A percentile compares a stretch with the other conserved stretches of the same genome.
Conservation (phyloP, 2,113 vertebrate species). For the Ursus arctos region DNA sequence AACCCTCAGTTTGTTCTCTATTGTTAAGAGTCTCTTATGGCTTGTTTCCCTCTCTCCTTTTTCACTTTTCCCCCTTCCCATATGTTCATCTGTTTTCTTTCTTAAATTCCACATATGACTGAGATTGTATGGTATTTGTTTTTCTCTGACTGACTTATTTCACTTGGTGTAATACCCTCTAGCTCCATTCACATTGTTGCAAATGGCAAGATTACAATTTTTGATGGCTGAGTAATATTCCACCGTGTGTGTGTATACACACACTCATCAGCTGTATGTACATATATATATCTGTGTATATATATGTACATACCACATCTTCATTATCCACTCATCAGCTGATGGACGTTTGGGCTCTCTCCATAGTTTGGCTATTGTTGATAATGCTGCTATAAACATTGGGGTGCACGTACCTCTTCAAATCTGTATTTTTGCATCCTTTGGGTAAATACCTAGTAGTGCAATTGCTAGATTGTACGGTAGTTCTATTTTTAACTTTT, state of each 20-base stretch:
- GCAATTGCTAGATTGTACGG: not conserved
- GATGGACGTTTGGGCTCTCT: not conserved
- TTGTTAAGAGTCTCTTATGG: not conserved
- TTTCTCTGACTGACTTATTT: not conserved
- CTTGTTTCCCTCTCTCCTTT: not conserved
- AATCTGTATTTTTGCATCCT: not conserved
- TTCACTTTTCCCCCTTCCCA: not conserved
- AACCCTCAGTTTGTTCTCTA: not conserved
- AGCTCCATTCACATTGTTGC: not conserved
- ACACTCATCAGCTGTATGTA: too few species aligned
- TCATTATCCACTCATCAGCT: not conserved
- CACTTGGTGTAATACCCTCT: not conserved
- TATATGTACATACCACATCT: not conserved
- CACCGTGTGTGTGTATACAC: not conserved
- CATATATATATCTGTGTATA: too few species aligned
- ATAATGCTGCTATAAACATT: not conserved
- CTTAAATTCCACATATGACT: not conserved
- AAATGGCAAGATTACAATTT: not conserved
- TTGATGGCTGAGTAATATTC: not conserved
- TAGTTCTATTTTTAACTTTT: not conserved
- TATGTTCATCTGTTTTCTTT: not conserved
- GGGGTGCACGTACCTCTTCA: too few species aligned
- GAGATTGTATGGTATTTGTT: not conserved
- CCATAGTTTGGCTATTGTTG: not conserved
- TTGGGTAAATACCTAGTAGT: not conserved